Conservation (phyloP, 2,797 vertebrate species). For the Halcyon smyrnensis region DNA sequence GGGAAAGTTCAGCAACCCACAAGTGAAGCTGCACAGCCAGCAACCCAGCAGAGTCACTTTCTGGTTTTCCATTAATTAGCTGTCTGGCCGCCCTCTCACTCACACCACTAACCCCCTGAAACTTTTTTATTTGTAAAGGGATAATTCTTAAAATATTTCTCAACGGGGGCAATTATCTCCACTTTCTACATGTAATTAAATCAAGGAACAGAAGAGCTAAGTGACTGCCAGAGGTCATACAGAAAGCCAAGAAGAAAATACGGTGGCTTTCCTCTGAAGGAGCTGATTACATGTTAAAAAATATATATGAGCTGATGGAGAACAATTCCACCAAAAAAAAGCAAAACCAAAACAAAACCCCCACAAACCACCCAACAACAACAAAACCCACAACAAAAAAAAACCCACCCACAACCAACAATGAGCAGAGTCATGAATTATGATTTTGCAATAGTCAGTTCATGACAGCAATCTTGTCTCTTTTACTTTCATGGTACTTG, state of each 20-base stretch:
- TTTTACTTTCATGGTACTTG: constrained; percentile 52
- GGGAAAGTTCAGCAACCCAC: background rate
- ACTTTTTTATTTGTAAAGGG: background rate
- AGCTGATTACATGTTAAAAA: background rate
- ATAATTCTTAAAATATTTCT: constrained; percentile 16
- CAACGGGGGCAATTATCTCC: background rate
- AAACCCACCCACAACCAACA: background rate
- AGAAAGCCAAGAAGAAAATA: background rate
- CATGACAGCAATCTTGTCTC: constrained; percentile 56
- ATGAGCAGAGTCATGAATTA: constrained; percentile 53
- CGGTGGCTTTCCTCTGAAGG: background rate
- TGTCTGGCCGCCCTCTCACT: background rate
- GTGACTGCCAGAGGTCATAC: background rate
- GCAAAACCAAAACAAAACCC: no score
- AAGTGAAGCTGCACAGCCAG: background rate
- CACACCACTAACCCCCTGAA: background rate
- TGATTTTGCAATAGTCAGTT: constrained; percentile 54
- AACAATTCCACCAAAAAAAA: background rate
- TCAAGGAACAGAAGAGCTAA: background rate
- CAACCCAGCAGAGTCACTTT: background rate
- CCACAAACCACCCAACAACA: no score
- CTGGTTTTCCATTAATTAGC: background rate
- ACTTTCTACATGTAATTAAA: background rate
- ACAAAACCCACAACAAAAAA: no score
- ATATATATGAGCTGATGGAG: background rate